phyloP scores from a whole-genome alignment of 2,113 vertebrate species.

The Microcebus jonahi region DNA sequence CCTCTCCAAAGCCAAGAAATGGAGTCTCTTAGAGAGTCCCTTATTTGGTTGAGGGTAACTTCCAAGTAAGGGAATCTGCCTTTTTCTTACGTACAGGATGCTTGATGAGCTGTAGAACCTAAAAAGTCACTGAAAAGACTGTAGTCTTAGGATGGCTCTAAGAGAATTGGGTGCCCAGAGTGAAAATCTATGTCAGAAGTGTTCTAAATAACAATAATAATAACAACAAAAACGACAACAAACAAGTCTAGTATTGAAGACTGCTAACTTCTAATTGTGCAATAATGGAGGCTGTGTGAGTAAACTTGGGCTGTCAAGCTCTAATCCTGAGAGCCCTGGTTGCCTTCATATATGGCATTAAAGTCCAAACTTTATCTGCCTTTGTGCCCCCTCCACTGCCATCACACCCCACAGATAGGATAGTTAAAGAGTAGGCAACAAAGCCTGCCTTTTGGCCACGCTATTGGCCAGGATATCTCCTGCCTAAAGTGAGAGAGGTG shows the following conservation, averaged over 20 bases:
- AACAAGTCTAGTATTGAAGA: neutral
- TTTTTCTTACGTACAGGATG: neutral
- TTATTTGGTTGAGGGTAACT: neutral
- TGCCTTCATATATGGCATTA: neutral
- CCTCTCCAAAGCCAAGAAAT: neutral
- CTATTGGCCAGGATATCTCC: neutral
- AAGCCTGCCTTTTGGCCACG: neutral
- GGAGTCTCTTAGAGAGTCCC: neutral
- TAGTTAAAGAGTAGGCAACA: neutral
- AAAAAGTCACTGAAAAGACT: neutral
- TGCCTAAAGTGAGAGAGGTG: neutral
- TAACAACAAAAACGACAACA: neutral
- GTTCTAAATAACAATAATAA: neutral
- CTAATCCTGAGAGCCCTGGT: neutral
- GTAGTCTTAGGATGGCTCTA: neutral
- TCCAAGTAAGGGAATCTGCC: neutral
- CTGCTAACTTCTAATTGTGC: neutral
- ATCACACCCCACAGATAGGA: neutral
- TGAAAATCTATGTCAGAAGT: neutral
- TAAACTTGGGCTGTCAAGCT: neutral
- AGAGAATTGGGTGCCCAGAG: neutral
- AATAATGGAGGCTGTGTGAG: neutral
- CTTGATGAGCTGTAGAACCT: neutral
- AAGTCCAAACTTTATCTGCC: neutral
- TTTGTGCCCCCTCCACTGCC: neutral